Percentiles rank a stretch among this genome's conserved stretches.
Conservation (phyloP, 2,888 invertebrate genomes). For the Auanema freiburgensis region DNA sequence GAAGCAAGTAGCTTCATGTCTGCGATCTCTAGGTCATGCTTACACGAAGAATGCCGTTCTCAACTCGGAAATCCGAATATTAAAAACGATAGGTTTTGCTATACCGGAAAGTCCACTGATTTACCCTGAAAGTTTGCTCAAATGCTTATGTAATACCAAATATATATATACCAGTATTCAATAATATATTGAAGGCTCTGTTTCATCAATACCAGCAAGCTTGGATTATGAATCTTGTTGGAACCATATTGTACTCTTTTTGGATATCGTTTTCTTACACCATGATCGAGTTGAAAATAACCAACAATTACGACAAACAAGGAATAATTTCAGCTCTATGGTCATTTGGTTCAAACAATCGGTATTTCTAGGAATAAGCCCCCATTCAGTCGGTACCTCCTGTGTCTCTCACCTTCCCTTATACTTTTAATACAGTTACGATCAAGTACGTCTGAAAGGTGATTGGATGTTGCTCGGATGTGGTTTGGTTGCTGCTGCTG, state of each 20-base stretch:
- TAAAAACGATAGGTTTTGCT: slow-evolving; percentile 7
- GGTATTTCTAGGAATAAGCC: too few relatives aligned
- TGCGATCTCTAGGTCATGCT: slow-evolving; percentile 64
- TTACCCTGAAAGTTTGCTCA: slow-evolving; percentile 18
- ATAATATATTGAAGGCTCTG: neutral
- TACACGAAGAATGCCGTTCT: slow-evolving; percentile 65
- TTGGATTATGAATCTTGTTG: slow-evolving; percentile 2
- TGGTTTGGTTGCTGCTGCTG: slow-evolving; percentile 10
- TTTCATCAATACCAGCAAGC: neutral
- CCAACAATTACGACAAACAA: neutral
- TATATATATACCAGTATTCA: neutral
- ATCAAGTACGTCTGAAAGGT: slow-evolving; percentile 7
- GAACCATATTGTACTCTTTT: slow-evolving; percentile 11
- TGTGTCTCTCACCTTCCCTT: neutral
- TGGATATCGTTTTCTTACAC: slow-evolving; percentile 17
- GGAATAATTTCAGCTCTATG: neutral
- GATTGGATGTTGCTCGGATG: slow-evolving; percentile 12
- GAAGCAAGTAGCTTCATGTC: slow-evolving; percentile 54
- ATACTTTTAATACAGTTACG: neutral
- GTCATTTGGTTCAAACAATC: too few relatives aligned
- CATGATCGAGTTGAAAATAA: neutral
- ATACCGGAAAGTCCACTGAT: slow-evolving; percentile 15
- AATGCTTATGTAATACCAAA: neutral
- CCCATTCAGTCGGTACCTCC: too few relatives aligned
- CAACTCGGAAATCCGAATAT: slow-evolving; percentile 66